Percentiles rank a stretch among this genome's conserved stretches.
These are phyloP conservation scores for Lycopodina hypogea DNA, from an alignment of 37 sponge, comb jelly and placozoan genomes.

Conservation along the genomic window DNA sequence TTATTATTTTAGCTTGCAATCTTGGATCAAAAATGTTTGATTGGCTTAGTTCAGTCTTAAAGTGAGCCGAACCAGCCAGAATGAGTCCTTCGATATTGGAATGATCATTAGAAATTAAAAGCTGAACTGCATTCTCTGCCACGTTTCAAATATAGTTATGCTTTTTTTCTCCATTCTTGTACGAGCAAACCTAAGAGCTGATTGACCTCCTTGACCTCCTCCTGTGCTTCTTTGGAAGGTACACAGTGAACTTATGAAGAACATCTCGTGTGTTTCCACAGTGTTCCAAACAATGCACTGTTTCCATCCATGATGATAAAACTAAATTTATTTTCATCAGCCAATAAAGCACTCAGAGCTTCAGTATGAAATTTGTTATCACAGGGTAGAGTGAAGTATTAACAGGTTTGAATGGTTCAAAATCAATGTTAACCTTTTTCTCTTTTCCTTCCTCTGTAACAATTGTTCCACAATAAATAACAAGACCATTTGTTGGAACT, in stretches of 20 bases:
- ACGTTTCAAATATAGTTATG: conserved; percentile 98
- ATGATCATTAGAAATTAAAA: conserved; percentile 89
- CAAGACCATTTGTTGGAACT: conserved; percentile 87
- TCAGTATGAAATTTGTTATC: conserved; percentile 99
- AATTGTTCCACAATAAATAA: conserved; percentile 99
- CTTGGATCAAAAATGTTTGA: conserved; percentile 99
- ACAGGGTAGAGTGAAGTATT: conserved; percentile 97
- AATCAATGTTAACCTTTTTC: conserved; percentile 99
- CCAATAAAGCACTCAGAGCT: conserved; percentile 90
- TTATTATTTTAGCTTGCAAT: conserved; percentile 83
- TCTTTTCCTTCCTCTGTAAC: conserved; percentile 99
- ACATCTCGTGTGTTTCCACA: conserved; percentile 98
- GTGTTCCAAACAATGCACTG: conserved; percentile 94
- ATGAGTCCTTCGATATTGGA: conserved; percentile 94
- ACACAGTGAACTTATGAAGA: conserved; percentile 98
- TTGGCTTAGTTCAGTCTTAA: conserved; percentile 96
- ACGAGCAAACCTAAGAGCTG: conserved; percentile 97
- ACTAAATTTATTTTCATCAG: conserved; percentile 98
- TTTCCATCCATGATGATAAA: conserved; percentile 99
- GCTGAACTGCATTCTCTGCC: conserved; percentile 92
- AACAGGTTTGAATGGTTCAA: conserved; percentile 99
- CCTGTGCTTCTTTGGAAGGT: conserved; percentile 98
- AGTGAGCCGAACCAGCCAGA: conserved; percentile 97
- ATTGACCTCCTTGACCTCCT: conserved; percentile 98
- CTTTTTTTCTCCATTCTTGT: conserved; percentile 91